A percentile compares a stretch with the other conserved stretches of the same genome.
Evolutionary conservation across 2,888 invertebrate genomes (phyloP).

Genomic region (Nematopogon swammerdamellus): DNA sequence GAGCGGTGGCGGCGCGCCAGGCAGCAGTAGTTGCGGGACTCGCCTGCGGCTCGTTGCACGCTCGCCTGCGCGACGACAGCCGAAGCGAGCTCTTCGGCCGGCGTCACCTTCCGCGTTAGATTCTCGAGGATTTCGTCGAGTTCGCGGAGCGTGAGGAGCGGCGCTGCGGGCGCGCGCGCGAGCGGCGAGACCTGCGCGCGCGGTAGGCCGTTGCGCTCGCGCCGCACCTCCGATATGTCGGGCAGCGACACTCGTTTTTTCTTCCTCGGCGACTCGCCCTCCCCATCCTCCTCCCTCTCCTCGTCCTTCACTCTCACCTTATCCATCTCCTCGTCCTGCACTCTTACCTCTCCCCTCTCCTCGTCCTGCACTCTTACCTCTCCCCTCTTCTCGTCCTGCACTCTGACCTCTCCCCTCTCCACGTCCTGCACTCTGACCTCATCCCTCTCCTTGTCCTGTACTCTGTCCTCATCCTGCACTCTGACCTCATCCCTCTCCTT

Average conservation of each 20-base stretch:
- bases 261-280: constrained; percentile 11
- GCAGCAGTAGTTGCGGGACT: constrained; percentile 7
- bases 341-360: background rate
- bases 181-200: constrained; percentile 16
- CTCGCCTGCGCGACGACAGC: no score
- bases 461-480: no score
- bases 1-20: constrained; percentile 11
- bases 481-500: no score
- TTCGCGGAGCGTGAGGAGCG: background rate
- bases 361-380: no score
- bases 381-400: no score
- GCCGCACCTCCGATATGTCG: constrained; percentile 13
- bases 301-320: no score
- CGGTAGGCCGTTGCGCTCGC: constrained; percentile 12
- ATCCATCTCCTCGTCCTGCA: no score
- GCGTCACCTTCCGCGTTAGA: background rate
- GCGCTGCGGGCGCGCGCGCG: background rate
- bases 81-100: background rate
- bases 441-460: no score
- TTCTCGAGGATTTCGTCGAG: no score
- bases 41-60: no score
- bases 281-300: constrained; percentile 2
- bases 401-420: no score
- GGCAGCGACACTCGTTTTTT: constrained; percentile 15
- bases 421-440: no score